Evolutionary conservation across 2,797 vertebrate species (phyloP).

Genomic region (Clarias fuscus): DNA sequence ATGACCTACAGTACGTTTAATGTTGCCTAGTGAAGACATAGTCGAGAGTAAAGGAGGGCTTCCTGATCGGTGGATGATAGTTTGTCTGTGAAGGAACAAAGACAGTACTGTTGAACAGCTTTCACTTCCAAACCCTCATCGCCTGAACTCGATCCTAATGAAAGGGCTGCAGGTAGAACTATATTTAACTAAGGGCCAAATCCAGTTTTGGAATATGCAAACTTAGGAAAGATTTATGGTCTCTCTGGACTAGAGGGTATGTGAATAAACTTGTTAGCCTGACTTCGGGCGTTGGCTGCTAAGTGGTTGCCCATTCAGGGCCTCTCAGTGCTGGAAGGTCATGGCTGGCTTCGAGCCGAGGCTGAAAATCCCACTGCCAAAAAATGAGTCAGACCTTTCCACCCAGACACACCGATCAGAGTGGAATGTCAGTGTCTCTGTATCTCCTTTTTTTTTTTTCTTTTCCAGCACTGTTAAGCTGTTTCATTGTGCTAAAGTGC

Average conservation of each 20-base stretch:
- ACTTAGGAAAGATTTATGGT: neutral
- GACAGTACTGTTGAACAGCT: neutral
- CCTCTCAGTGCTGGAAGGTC: slow-evolving; percentile 42
- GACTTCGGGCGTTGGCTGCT: slow-evolving; percentile 20
- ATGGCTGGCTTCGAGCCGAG: slow-evolving; percentile 33
- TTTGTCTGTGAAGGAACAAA: slow-evolving; percentile 23
- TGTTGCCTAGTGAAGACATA: slow-evolving; percentile 10
- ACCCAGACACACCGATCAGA: slow-evolving; percentile 46
- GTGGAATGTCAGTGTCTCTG: slow-evolving; percentile 34
- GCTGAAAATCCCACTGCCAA: slow-evolving; percentile 52
- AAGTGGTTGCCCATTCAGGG: slow-evolving; percentile 25
- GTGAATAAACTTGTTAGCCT: slow-evolving; percentile 26
- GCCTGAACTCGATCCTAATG: neutral
- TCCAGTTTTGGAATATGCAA: neutral
- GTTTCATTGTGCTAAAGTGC: neutral
- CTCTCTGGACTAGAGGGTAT: slow-evolving; percentile 6
- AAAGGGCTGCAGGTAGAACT: slow-evolving; percentile 16
- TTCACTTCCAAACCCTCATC: neutral
- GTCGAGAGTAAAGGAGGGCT: neutral
- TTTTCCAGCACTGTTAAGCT: neutral
- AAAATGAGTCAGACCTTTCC: slow-evolving; percentile 53
- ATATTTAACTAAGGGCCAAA: slow-evolving; percentile 5
- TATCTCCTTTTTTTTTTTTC: slow-evolving; percentile 1
- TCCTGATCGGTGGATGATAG: neutral
- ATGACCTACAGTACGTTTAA: neutral